Conservation (phyloP, 2,113 vertebrate species). For the Alexandromys fortis region DNA sequence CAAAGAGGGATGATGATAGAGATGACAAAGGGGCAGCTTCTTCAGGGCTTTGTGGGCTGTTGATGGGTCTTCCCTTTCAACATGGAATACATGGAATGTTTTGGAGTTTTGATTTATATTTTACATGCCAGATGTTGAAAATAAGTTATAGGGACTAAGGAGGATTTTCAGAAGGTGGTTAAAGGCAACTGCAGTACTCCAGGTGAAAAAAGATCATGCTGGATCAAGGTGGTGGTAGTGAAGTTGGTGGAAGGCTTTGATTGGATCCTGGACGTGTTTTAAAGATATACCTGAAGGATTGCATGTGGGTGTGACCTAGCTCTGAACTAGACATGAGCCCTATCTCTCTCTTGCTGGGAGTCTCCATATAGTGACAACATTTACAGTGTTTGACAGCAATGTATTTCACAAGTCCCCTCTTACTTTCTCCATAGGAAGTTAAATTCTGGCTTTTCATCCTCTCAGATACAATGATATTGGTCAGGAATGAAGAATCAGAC, state of each 20-base stretch:
- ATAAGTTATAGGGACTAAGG: neutral
- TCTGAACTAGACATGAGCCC: neutral
- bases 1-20: neutral
- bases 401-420: neutral
- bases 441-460: neutral
- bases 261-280: neutral
- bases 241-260: neutral
- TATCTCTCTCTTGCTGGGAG: neutral
- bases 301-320: neutral
- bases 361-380: neutral
- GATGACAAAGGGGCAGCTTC: neutral
- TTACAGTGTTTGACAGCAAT: neutral
- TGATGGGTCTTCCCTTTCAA: neutral
- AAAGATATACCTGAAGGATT: neutral
- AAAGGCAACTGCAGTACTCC: neutral
- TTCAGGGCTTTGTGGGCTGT: neutral
- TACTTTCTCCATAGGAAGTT: neutral
- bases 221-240: neutral
- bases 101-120: neutral
- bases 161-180: neutral
- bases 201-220: neutral
- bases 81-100: neutral
- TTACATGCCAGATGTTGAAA: neutral
- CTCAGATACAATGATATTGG: neutral
- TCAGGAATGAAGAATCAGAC: neutral